phyloP scores from a whole-genome alignment of 2,113 vertebrate genomes.

The Nothoprocta perdicaria region DNA sequence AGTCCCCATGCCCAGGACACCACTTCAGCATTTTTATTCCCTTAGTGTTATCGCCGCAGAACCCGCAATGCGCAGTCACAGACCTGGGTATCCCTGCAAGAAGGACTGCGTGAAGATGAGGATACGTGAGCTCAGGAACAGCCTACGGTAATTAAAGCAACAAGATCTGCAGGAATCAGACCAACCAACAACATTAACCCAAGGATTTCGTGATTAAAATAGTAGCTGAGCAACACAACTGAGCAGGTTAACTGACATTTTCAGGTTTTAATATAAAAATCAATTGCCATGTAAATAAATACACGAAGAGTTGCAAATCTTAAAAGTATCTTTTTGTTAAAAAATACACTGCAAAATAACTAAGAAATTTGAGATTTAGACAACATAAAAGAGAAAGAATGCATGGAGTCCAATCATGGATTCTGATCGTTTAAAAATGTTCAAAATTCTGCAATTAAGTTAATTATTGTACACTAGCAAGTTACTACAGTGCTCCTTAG shows the following conservation, averaged over 20 bases:
- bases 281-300: background rate
- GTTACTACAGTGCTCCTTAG: slow-evolving; percentile 50
- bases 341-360: background rate
- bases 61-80: background rate
- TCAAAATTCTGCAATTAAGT: slow-evolving; percentile 68
- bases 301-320: background rate
- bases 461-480: slow-evolving; percentile 68
- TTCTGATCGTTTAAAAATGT: slow-evolving; percentile 24
- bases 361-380: background rate
- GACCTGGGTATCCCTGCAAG: background rate
- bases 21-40: background rate
- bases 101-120: background rate
- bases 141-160: background rate
- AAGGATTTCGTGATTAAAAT: background rate
- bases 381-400: slow-evolving; percentile 5
- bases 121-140: background rate
- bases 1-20: background rate
- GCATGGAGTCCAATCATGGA: slow-evolving; percentile 1
- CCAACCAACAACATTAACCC: background rate
- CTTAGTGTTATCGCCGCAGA: background rate
- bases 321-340: background rate
- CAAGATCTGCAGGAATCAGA: background rate
- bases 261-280: background rate
- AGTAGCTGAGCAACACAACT: background rate
- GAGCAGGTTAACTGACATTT: background rate